phyloP scores from a whole-genome alignment of 2,888 invertebrate species.

The Tachystola acroxantha region DNA sequence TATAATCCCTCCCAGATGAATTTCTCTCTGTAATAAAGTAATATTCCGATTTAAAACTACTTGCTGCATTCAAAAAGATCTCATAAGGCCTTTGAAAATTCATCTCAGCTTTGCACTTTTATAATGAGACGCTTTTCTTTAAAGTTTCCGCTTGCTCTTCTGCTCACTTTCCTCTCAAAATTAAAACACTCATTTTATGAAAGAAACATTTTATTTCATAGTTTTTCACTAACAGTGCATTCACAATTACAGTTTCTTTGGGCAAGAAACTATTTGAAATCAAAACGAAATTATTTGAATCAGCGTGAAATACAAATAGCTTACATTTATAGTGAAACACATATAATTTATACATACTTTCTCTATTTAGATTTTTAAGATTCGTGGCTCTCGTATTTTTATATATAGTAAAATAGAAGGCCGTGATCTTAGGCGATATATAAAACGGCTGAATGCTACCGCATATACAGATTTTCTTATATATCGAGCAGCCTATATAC shows the following conservation, averaged over 20 bases:
- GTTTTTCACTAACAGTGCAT: conserved; percentile 30
- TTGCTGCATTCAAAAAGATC: no score
- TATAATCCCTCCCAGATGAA: no score
- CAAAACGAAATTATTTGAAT: conserved; percentile 33
- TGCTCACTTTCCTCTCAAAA: background rate
- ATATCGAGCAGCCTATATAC: background rate
- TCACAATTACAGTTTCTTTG: conserved; percentile 20
- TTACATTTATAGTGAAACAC: conserved; percentile 27
- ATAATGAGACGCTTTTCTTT: background rate
- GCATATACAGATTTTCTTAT: background rate
- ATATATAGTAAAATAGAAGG: conserved; percentile 41
- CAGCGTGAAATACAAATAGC: conserved; percentile 63
- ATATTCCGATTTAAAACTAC: no score
- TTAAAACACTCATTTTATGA: conserved; percentile 41
- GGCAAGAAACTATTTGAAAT: conserved; percentile 37
- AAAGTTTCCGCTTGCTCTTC: background rate
- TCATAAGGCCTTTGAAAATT: no score
- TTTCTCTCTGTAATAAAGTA: no score
- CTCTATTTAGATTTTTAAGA: conserved; percentile 37
- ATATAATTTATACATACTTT: conserved; percentile 17
- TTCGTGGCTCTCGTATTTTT: conserved; percentile 32
- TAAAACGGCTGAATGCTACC: conserved; percentile 19
- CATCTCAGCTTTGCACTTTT: no score
- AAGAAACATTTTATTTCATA: conserved; percentile 71
- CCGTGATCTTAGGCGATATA: conserved; percentile 54